Percentiles rank a stretch among this genome's conserved stretches.
phyloP scores from a whole-genome alignment of 1,140 invertebrate genomes.

The Brachionus angularis region DNA sequence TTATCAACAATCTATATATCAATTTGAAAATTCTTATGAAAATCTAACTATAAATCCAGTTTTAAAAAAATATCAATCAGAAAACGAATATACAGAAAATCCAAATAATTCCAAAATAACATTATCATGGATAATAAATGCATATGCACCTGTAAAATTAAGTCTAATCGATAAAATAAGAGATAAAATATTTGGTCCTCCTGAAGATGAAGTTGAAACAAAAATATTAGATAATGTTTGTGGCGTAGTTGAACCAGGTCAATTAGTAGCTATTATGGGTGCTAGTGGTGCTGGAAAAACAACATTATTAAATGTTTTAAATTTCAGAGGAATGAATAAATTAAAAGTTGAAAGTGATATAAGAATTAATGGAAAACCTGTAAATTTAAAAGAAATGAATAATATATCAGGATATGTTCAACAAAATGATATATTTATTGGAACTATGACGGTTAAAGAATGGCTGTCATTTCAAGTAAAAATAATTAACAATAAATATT shows the following conservation, averaged over 20 bases:
- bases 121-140: constrained; percentile 15
- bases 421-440: constrained; percentile 67
- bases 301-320: constrained; percentile 82
- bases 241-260: constrained; percentile 79
- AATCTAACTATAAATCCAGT: too few species aligned
- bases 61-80: too few species aligned
- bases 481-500: background rate
- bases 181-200: background rate
- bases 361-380: constrained; percentile 54
- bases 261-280: constrained; percentile 84
- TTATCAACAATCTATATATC: too few species aligned
- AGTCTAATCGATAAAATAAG: background rate
- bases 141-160: too few species aligned
- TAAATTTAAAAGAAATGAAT: constrained; percentile 61
- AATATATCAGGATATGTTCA: constrained; percentile 86
- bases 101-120: too few species aligned
- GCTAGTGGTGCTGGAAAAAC: constrained; percentile 93
- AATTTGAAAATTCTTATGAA: too few species aligned
- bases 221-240: constrained; percentile 60
- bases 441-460: constrained; percentile 62
- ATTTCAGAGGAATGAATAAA: constrained; percentile 69
- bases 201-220: background rate
- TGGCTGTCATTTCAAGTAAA: constrained; percentile 61
- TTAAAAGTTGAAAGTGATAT: constrained; percentile 69
- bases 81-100: too few species aligned